Base-by-base conservation (phyloP, 2,113 vertebrate species). In the Phyllopteryx taeniolatus region DNA sequence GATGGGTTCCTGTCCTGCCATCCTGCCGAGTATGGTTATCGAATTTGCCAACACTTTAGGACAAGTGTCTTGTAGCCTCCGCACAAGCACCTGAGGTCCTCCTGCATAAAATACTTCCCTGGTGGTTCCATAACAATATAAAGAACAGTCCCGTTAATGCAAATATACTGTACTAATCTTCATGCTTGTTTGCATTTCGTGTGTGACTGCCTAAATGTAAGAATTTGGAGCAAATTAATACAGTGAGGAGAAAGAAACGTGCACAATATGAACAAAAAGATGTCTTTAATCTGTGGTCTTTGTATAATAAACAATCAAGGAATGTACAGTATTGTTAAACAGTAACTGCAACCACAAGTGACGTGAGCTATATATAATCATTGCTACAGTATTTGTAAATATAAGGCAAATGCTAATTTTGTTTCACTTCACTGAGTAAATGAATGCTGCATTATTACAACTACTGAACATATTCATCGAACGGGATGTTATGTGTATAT, bases 61-160 rank as follows among this genome's bases (percentile, higher is more conserved):
- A 53, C 88, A 88, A 68, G 84, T 86, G 63, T 88, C 77, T 0
- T 46, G 70, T 79, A 99, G 86, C 61, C 77, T 83, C 72, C 79
- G 91, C 60, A 98, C 82, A 33, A 99, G 85, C 0, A 91, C 75
- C n/a, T 88, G 61, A 0, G 92, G 86, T 6, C 93, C 96, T 39
- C 87, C 90, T 8, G 93, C 94, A 75, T 96, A 90, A 7, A 89
- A 92, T 17, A 93, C 91, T 4, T 89, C 87, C 1, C 97, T 98
- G 84, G 74, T 80, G 49, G 81, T 43, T 33, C 5, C 59, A 74
- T 19, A 61, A 35, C 31, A 35, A 68, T 57, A 74, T 9, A 76
- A 47, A 31, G 22, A 66, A 43, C 19, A 66, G n/a, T 47, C 64
- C 8, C 2, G 14, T 66, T 47, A 47, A 10, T 46, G 20, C 44